Base-by-base conservation (phyloP, 2,113 vertebrate species). In the Sinocyclocheilus anophthalmus region DNA sequence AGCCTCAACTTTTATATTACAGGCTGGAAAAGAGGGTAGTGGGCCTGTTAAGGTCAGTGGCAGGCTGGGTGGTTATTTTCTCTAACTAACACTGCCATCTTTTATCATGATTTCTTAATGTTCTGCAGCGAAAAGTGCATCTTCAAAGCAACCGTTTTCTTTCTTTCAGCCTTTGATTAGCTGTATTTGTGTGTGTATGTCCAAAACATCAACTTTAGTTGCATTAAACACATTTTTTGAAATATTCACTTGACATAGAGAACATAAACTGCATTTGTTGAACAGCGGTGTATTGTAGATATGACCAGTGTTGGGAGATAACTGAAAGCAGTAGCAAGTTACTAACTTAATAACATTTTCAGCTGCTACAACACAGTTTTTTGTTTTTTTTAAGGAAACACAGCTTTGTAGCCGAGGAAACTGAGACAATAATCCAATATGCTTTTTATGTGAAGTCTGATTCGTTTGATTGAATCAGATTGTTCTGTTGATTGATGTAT, bases 1-100 rank as follows among this genome's bases (percentile, higher is more conserved):
- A 97, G 96, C 96, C 96, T 99, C 98, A 97, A 99, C 95, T 97
- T 99, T 99, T 96, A 99, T 97, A 96, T 96, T 98, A 96, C 96
- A 95, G 57, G 97, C 98, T 99, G 97, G 95, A 99, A 98, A 95
- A 98, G 94, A 98, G 94, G 94, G 94, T 92, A 94, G 93, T 92
- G 92, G 92, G 93, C 92, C 92, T 93, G 92, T 95, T 95, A 95
- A 95, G 95, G 94, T 94, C 86, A 91, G 89, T 89, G 92, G 91
- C 91, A 95, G 91, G 90, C 88, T 92, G 80, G 76, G 82, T 92
- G 89, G 90, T 91, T 73, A 90, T 86, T 87, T 67, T 81, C 5
- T 73, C 76, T 85, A 87, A 80, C 84, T 90, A 81, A 63, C 76
- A 86, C 61, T 72, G 73, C 73, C 67, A 76, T 70, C 76, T 72